These are phyloP conservation scores for Drosophila prolongata DNA, from an alignment of 2,888 invertebrate species.

Conservation along the genomic window DNA sequence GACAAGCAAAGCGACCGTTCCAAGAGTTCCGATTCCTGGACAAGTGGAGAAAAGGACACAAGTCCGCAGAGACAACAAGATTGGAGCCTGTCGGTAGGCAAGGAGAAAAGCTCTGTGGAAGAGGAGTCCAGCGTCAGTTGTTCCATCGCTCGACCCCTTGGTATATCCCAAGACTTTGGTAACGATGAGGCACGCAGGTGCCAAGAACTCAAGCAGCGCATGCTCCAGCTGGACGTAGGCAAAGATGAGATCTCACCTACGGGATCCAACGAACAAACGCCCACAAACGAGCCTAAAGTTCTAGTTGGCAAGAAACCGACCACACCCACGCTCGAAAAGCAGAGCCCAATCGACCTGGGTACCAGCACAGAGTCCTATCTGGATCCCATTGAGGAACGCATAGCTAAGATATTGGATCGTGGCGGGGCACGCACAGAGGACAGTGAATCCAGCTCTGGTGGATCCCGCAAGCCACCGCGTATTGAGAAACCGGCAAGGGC, in stretches of 20 bases:
- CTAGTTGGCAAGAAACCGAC: constrained; percentile 78
- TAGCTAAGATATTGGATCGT: constrained; percentile 81
- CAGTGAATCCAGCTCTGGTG: constrained; percentile 87
- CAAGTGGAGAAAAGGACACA: constrained; percentile 90
- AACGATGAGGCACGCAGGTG: constrained; percentile 86
- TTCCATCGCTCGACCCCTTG: constrained; percentile 91
- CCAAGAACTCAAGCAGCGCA: constrained; percentile 87
- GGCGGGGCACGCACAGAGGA: constrained; percentile 84
- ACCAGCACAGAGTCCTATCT: constrained; percentile 85
- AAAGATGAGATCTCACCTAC: constrained; percentile 85
- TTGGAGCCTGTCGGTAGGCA: constrained; percentile 84
- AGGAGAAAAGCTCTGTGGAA: constrained; percentile 88
- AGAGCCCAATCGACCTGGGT: constrained; percentile 87
- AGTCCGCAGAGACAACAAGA: constrained; percentile 86
- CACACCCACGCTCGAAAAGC: constrained; percentile 88
- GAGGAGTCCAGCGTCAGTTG: constrained; percentile 91
- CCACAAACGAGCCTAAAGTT: constrained; percentile 79
- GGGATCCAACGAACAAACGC: constrained; percentile 85
- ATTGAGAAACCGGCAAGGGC: constrained; percentile 84
- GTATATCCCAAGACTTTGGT: constrained; percentile 90
- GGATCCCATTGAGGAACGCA: constrained; percentile 85
- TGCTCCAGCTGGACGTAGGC: constrained; percentile 86
- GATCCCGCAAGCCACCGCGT: constrained; percentile 86
- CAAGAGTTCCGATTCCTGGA: constrained; percentile 92
- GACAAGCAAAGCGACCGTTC: constrained; percentile 87